Evolutionary conservation across 2,797 vertebrate genomes (phyloP), one percentile per base, ranked within the genome.

Genomic region (Cyclopterus lumpus): DNA sequence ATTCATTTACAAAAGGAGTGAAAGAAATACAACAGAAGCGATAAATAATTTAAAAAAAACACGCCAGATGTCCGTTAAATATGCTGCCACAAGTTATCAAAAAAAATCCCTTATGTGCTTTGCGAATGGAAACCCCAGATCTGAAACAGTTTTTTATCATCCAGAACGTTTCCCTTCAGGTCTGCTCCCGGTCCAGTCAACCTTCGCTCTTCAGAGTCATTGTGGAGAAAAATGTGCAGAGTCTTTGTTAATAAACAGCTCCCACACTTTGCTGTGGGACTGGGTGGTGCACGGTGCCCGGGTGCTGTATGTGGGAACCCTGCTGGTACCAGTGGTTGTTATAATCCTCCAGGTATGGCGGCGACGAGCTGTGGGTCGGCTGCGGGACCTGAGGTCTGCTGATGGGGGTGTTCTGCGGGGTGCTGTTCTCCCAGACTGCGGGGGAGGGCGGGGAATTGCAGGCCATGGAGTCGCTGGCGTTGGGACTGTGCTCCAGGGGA

Each of bases 401-500:
- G 80, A 96, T 90, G 5, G 95, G 92, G 81, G 93, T 94, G 69
- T 90, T 93, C 77, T 97, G 96, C 0, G 95, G 82, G 63, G 87
- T 86, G 86, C 58, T 94, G 86, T 89, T 96, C 91, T 99, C 98
- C 98, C 98, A 99, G 53, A 97, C 94, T 3, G 97, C 94, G 0
- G 98, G 98, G 0, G 98, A 99, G 0, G 96, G 95, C 0, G 98
- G 98, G 0, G 98, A 99, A 85, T 99, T 99, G 89, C 98, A 99
- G 73, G 98, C 97, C 98, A 99, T 99, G 86, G 98, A 99, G 89
- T 99, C 98, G 67, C 98, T 99, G 92, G 97, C 97, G 91, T 98
- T 97, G 40, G 98, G 98, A 42, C 98, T 99, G 92, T 99, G 97
- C 65, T 99, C 98, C 88, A 99, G 90, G 0, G 97, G 97, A 26